A percentile compares a stretch with the other conserved stretches of the same genome.
These are phyloP conservation scores for Lepisosteus osseus DNA, from an alignment of 2,113 vertebrate genomes.

Conservation along the genomic window DNA sequence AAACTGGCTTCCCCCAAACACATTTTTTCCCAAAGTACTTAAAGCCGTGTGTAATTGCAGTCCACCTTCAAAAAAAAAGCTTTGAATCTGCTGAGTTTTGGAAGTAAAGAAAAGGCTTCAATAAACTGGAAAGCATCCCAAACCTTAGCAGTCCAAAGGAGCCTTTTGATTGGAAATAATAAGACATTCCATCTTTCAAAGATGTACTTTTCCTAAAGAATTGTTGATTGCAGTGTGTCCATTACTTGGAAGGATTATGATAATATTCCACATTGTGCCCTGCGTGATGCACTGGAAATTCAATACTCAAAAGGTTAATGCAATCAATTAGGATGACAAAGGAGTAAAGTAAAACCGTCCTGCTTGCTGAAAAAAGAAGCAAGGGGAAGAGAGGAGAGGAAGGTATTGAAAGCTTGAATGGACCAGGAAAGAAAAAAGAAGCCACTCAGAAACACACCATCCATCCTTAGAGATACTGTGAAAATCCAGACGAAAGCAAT, in stretches of 20 bases:
- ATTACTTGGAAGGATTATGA: slow-evolving; percentile 97
- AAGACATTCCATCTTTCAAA: slow-evolving; percentile 73
- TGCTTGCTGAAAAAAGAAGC: slow-evolving; percentile 85
- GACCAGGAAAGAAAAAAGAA: slow-evolving; percentile 60
- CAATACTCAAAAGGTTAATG: slow-evolving; percentile 99
- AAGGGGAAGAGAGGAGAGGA: slow-evolving; percentile 63
- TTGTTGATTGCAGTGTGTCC: slow-evolving; percentile 97
- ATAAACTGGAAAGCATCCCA: slow-evolving; percentile 51
- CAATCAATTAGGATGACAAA: slow-evolving; percentile 99
- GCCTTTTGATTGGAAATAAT: slow-evolving; percentile 67
- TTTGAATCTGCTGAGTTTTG: not conserved
- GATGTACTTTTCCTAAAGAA: slow-evolving; percentile 84
- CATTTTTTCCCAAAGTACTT: too few species aligned
- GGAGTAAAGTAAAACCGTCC: slow-evolving; percentile 98
- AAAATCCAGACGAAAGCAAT: slow-evolving; percentile 46
- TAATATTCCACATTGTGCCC: slow-evolving; percentile 97
- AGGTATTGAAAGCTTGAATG: slow-evolving; percentile 73
- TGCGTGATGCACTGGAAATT: slow-evolving; percentile 97
- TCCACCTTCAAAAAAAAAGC: too few species aligned
- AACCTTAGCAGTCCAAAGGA: slow-evolving; percentile 51
- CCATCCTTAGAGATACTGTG: slow-evolving; percentile 59
- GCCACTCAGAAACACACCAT: slow-evolving; percentile 63
- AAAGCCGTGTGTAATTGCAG: too few species aligned
- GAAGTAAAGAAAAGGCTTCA: not conserved
- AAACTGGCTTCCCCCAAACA: too few species aligned